Base-by-base conservation (phyloP, 23 tunicate species). In the Styela clava region DNA sequence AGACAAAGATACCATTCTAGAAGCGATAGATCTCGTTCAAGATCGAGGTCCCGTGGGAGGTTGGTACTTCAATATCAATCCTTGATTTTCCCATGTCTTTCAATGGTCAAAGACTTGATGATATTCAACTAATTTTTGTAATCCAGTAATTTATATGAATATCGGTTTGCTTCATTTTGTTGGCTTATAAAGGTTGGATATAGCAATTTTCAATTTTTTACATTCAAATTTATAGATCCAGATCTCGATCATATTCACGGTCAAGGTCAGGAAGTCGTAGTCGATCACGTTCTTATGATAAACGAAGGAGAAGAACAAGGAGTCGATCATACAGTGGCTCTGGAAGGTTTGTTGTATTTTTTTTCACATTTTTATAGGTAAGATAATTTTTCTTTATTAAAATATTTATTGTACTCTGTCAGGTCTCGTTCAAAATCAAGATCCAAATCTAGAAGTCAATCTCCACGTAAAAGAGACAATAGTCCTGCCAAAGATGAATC, bases 231-330 rank as follows among this genome's bases (percentile, higher is more conserved):
- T n/a, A n/a, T n/a, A 18, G 71, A n/a, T 67, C 71, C 5, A 64
- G 69, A 64, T 86, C 89, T 24, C 71, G 89, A 79, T 86, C 89
- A 22, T 86, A 86, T 37, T 86, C 89, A 27, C 84, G 89, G 2
- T 86, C 89, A 34, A 62, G 62, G 22, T 86, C 89, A 34, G 20
- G 89, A 24, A 79, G 63, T 61, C 56, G 56, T 12, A 67, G 71
- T 67, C 74, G 89, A 12, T 86, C 89, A 19, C 70, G 62, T 2
- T 86, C 89, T 29, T 22, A 73, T 35, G 78, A 33, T 73, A 52
- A 79, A 24, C 12, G 22, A 27, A 0, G 31, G 16, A 67, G 31
- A 1, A 27, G 71, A 61, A 61, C 23, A 16, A 67, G 71, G 22
- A 67, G 71, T 22, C 71, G 71, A 22, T 67, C 71, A 29, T 67